Evolutionary conservation across 2,113 vertebrate genomes (phyloP), one percentile per base, ranked within the genome.

Genomic region (Phocoena phocoena): DNA sequence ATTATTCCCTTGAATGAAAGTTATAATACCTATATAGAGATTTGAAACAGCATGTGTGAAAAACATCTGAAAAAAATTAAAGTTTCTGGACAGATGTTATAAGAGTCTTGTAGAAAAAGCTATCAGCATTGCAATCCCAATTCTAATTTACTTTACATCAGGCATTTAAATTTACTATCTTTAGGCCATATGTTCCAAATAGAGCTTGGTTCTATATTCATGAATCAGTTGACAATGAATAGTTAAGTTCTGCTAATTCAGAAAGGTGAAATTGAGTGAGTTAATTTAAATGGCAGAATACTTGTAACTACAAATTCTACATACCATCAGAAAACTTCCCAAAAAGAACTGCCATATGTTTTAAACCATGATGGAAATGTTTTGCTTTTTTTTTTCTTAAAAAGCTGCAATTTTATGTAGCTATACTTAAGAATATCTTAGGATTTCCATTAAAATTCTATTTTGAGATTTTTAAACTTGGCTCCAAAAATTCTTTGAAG

Each of bases 281-380:
- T 97, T 97, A 98, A 98, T 98, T 98, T 98, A 98, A 98, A 99
- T 97, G 96, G 96, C 94, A 98, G 97, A 98, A 98, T 98, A 98
- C 96, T 98, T 98, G 97, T 97, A 97, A 98, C 96, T 55, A n/a
- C 95, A 98, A 98, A 98, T 98, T 98, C 96, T 97, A 95, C 77
- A 97, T 91, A 98, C 93, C 93, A 98, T 96, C 94, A 88, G 10
- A 98, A 97, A 89, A 31, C 96, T 95, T 98, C 91, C 55, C 94
- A 97, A 96, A 98, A 98, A 96, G 95, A 95, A 79, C 77, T 65
- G 96, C 98, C 97, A 97, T 98, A 98, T 98, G 97, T 98, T 98
- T 97, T 96, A 96, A 98, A 94, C 90, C 12, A 18, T 95, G 83
- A 95, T 90, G 60, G 63, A 97, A 97, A 96, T 80, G 70, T 3